phyloP scores from a whole-genome alignment of 2,797 vertebrate genomes.

The Sebastes glaucus region DNA sequence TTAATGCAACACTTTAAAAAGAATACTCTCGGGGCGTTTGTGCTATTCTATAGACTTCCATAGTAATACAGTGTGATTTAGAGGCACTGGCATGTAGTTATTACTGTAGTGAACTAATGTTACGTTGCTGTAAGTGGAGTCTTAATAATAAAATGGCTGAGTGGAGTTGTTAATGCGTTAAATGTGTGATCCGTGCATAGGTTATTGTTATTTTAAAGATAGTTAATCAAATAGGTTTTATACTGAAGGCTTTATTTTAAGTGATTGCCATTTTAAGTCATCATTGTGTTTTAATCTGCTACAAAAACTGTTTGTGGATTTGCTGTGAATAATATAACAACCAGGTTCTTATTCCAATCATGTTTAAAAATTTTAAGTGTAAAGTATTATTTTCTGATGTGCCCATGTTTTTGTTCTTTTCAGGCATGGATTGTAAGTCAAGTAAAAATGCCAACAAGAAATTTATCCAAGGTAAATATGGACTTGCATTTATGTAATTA shows the following conservation, averaged over 20 bases:
- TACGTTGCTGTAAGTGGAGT: neutral
- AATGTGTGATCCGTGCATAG: neutral
- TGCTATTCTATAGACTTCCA: neutral
- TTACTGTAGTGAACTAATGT: neutral
- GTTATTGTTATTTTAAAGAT: neutral
- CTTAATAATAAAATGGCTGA: too few relatives aligned
- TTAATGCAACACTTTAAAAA: neutral
- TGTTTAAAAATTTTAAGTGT: neutral
- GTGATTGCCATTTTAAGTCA: neutral
- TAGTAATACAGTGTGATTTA: neutral
- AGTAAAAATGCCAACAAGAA: constrained; percentile 85
- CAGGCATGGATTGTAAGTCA: constrained; percentile 91
- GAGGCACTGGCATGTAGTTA: neutral
- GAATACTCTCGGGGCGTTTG: rapidly evolving
- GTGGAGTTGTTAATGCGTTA: neutral
- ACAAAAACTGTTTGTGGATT: neutral
- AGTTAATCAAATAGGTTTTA: neutral
- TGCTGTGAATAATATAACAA: neutral
- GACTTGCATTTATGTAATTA: too few relatives aligned
- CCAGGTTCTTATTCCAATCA: neutral
- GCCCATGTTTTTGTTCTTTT: constrained; percentile 17
- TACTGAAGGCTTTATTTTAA: neutral
- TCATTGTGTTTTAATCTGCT: neutral
- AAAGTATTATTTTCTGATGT: neutral
- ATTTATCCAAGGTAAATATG: constrained; percentile 90